Evolutionary conservation across 2,888 invertebrate species (phyloP).

Genomic region (Caradrina clavipalpis): DNA sequence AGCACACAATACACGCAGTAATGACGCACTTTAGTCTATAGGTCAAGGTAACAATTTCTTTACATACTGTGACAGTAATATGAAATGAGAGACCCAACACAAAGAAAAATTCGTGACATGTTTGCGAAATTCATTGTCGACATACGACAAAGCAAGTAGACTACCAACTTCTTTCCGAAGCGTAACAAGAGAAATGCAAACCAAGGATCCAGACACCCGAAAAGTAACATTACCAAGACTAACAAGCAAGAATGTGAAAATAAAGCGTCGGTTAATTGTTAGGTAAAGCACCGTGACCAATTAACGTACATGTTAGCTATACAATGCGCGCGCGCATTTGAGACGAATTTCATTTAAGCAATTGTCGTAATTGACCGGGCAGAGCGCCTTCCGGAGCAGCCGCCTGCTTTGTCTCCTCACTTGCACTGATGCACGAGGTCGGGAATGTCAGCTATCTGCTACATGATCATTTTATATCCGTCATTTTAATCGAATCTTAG

Average conservation of each 20-base stretch:
- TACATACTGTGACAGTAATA: slow-evolving; percentile 46
- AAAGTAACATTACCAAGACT: slow-evolving; percentile 62
- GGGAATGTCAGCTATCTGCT: slow-evolving; percentile 48
- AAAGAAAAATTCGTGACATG: slow-evolving; percentile 41
- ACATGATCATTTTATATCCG: slow-evolving; percentile 41
- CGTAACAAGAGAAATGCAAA: slow-evolving; percentile 39
- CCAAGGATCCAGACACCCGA: slow-evolving; percentile 53
- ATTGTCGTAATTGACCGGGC: slow-evolving; percentile 88
- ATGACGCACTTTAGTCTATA: slow-evolving; percentile 50
- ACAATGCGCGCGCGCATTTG: slow-evolving; percentile 78
- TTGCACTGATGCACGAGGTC: slow-evolving; percentile 70
- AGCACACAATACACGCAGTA: slow-evolving; percentile 40
- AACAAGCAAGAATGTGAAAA: slow-evolving; percentile 72
- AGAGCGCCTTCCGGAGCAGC: slow-evolving; percentile 84
- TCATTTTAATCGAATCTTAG: slow-evolving; percentile 29
- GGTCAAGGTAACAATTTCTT: slow-evolving; percentile 63
- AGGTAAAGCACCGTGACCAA: slow-evolving; percentile 90
- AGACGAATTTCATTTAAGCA: slow-evolving; percentile 90
- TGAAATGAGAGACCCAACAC: slow-evolving; percentile 43
- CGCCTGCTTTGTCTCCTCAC: slow-evolving; percentile 77
- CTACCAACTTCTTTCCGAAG: slow-evolving; percentile 2
- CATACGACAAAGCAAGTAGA: slow-evolving; percentile 23
- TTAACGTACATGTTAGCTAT: slow-evolving; percentile 79
- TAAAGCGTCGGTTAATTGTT: slow-evolving; percentile 81
- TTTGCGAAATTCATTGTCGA: slow-evolving; percentile 31